These are phyloP conservation scores for Hippopotamus amphibius DNA, from an alignment of 2,113 vertebrate species.

Conservation along the genomic window DNA sequence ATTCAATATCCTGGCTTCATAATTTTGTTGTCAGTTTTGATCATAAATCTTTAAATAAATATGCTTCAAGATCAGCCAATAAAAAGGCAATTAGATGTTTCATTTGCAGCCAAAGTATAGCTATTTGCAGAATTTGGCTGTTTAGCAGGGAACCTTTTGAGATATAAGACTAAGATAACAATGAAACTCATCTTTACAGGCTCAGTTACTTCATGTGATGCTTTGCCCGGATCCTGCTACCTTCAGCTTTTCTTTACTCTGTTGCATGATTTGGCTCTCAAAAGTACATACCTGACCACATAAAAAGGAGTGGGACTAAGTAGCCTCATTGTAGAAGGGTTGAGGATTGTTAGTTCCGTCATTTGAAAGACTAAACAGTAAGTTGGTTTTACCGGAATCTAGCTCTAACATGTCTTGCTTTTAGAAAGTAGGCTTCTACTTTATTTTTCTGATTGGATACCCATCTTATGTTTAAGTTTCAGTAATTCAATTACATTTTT, in stretches of 20 bases:
- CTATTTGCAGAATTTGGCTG: neutral
- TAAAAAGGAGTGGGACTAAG: neutral
- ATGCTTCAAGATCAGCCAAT: neutral
- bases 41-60: constrained; percentile 60
- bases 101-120: neutral
- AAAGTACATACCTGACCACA: neutral
- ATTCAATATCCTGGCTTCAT: neutral
- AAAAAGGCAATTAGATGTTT: constrained; percentile 53
- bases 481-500: neutral
- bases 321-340: neutral
- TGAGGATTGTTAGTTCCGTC: neutral
- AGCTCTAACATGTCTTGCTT: neutral
- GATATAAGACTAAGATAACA: constrained; percentile 35
- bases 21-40: constrained; percentile 51
- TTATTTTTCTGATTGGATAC: neutral
- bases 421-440: neutral
- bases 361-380: neutral
- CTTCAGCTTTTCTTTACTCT: constrained; percentile 9
- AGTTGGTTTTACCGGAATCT: neutral
- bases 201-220: constrained; percentile 15
- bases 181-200: constrained; percentile 9
- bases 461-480: neutral
- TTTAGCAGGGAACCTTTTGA: constrained; percentile 14
- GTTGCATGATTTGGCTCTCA: neutral
- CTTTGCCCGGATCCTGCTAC: neutral